These are phyloP conservation scores for Chrysogorgia sp. DNA, from an alignment of 92 coral and sea anemone species.

Conservation along the genomic window DNA sequence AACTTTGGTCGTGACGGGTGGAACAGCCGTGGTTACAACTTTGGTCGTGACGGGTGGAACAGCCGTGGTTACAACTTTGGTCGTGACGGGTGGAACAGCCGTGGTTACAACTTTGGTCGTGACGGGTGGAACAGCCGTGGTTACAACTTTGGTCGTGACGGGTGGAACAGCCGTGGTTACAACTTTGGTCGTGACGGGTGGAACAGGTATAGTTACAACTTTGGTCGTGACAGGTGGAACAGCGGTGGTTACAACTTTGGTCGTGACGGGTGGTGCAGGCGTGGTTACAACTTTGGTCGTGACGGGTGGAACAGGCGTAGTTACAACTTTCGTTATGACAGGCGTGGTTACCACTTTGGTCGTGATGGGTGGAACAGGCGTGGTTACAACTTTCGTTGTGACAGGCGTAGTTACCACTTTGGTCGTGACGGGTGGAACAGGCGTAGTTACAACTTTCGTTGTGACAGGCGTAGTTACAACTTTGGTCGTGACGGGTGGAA, in stretches of 20 bases:
- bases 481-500: slow-evolving; percentile 1
- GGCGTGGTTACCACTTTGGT: neutral
- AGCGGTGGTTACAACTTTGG: neutral
- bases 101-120: neutral
- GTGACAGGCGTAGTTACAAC: neutral
- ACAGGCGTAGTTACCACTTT: neutral
- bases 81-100: neutral
- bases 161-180: neutral
- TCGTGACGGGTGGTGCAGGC: neutral
- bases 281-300: neutral
- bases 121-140: neutral
- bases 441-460: neutral
- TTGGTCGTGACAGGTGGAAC: neutral
- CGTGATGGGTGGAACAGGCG: neutral
- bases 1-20: neutral
- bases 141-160: neutral
- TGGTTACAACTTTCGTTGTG: neutral
- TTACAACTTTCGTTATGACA: neutral
- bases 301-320: neutral
- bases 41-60: neutral
- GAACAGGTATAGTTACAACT: neutral
- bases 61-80: neutral
- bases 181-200: neutral
- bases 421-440: neutral
- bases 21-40: neutral